phyloP scores from a whole-genome alignment of 2,888 invertebrate species.

The Himalopsyche tibetana region DNA sequence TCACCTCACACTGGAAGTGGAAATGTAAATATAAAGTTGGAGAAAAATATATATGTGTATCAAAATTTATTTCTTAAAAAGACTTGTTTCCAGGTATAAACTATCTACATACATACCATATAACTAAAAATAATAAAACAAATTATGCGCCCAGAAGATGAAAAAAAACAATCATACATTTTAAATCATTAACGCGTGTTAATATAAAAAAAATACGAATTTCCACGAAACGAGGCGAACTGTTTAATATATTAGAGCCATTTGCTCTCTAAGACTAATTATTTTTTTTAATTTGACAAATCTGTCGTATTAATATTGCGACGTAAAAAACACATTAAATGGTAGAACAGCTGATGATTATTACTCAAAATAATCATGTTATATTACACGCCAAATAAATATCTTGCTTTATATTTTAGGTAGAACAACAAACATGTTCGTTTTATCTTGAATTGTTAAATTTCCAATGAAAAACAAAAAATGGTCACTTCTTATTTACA shows the following conservation, averaged over 20 bases:
- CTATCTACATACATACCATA: too few species aligned
- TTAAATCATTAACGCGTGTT: background rate
- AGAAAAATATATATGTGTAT: too few species aligned
- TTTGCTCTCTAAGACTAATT: background rate
- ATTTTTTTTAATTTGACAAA: slow-evolving; percentile 1
- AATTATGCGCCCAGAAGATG: background rate
- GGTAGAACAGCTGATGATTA: background rate
- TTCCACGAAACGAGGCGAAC: background rate
- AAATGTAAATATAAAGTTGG: too few species aligned
- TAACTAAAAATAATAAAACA: background rate
- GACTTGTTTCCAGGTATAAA: too few species aligned
- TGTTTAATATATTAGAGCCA: background rate
- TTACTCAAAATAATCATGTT: background rate
- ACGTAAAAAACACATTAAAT: background rate
- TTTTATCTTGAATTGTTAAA: too few species aligned
- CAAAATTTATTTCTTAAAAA: too few species aligned
- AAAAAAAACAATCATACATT: background rate
- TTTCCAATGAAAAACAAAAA: too few species aligned
- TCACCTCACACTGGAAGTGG: too few species aligned
- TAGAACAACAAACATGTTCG: too few species aligned
- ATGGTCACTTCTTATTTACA: too few species aligned
- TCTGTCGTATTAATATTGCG: background rate
- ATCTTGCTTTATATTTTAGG: too few species aligned
- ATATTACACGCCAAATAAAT: too few species aligned
- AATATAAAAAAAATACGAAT: background rate